phyloP scores from a whole-genome alignment of 2,797 vertebrate genomes.

The Muscicapa striata region DNA sequence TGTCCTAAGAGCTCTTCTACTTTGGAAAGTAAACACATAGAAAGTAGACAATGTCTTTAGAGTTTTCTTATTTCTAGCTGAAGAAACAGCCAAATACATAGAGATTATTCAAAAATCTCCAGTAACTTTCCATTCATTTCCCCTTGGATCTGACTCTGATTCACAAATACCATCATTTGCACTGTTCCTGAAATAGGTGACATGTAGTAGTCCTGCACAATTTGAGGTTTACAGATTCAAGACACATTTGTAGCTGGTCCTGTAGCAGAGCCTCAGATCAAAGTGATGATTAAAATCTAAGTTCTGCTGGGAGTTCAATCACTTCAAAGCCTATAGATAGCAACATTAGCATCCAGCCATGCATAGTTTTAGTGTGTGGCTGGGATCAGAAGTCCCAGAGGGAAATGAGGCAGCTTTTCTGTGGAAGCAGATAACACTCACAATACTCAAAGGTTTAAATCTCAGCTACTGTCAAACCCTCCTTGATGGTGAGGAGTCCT shows the following conservation, averaged over 20 bases:
- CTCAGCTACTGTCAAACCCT: not conserved
- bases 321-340: slow-evolving; percentile 67
- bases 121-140: not conserved
- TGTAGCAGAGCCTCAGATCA: slow-evolving; percentile 62
- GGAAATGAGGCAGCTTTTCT: slow-evolving; percentile 37
- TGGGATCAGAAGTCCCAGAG: slow-evolving; percentile 30
- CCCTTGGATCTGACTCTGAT: slow-evolving; percentile 8
- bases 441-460: slow-evolving; percentile 36
- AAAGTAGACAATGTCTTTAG: not conserved
- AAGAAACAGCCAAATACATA: not conserved
- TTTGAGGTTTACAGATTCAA: slow-evolving; percentile 54
- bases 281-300: slow-evolving; percentile 71
- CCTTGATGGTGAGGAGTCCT: not conserved
- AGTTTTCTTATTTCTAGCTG: not conserved
- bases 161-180: slow-evolving; percentile 27
- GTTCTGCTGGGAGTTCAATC: slow-evolving; percentile 61
- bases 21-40: not conserved
- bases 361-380: slow-evolving; percentile 31
- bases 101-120: not conserved
- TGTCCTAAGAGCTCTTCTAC: not conserved
- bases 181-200: slow-evolving; percentile 41
- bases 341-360: slow-evolving; percentile 58
- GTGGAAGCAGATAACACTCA: slow-evolving; percentile 42
- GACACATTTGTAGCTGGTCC: slow-evolving; percentile 63
- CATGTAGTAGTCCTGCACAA: slow-evolving; percentile 5